Base-by-base conservation (phyloP, 1,140 invertebrate genomes). In the Ruditapes philippinarum region DNA sequence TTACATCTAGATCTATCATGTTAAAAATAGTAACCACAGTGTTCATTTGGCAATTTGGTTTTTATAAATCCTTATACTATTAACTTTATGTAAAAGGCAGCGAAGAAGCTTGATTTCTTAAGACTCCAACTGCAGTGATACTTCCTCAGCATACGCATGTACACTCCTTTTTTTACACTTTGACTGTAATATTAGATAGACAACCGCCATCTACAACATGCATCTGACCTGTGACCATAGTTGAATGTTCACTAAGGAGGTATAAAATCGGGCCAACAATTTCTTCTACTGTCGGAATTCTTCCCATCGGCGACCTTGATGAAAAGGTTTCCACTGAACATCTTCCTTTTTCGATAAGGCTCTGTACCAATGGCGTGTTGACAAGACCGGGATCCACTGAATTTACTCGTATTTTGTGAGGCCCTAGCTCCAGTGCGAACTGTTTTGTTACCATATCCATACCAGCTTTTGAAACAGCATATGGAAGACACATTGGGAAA, bases 151-250 rank as follows among this genome's bases (percentile, higher is more conserved):
- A n/a, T n/a, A n/a, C n/a, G n/a, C n/a, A n/a, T n/a, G n/a, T n/a
- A n/a, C n/a, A n/a, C n/a, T n/a, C n/a, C n/a, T n/a, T n/a, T n/a
- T n/a, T n/a, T n/a, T 25, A 57, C 25, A 57, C 54, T 57, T 57
- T 57, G 17, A 57, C 54, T 7, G 40, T 33, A 93, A 98, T 98
- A 22, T 93, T 73, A 25, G 98, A 97, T 91, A 97, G 97, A 87
- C 98, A 97, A 93, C 98, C 98, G 4, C 99, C 98, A 93, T 99
- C 98, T 22, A 99, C 96, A 0, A 98, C 97, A 36, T 99, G 95
- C 70, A 96, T 96, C 11, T 97, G 96, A n/a, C 98, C 98, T 87
- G 97, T 98, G 31, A 98, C 97, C 97, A 98, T 98, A 22, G 93
- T 70, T n/a, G 98, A 97, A 92, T 97, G 97, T 87, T 98, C 97